These are phyloP conservation scores for Eueremaeus valkanovi DNA, from an alignment of 2,888 invertebrate genomes.

Conservation along the genomic window DNA sequence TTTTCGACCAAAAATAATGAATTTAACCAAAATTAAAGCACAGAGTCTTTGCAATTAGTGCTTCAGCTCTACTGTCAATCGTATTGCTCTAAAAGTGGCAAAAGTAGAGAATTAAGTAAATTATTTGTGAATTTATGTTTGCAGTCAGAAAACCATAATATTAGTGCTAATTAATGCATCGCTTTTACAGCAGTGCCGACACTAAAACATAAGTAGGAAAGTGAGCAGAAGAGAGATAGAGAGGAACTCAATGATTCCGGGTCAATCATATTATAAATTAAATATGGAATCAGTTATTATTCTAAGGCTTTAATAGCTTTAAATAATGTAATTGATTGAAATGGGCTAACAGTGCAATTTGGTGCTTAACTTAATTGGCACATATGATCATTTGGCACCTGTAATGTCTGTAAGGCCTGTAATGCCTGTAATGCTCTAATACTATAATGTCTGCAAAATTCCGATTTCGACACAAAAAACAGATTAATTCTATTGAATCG, in stretches of 20 bases:
- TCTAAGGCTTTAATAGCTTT: not conserved
- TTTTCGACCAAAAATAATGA: not conserved
- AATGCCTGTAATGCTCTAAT: not conserved
- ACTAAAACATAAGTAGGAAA: too few species aligned
- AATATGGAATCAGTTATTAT: too few species aligned
- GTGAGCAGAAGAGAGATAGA: too few species aligned
- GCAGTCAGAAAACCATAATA: too few species aligned
- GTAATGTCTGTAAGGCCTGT: not conserved
- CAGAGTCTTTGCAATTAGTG: not conserved
- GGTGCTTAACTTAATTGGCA: not conserved
- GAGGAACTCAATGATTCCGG: too few species aligned
- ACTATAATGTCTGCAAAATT: not conserved
- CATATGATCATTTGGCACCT: constrained; percentile 1
- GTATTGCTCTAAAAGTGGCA: not conserved
- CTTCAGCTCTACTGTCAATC: not conserved
- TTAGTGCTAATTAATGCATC: too few species aligned
- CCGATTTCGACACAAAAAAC: too few species aligned
- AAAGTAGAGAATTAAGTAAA: not conserved
- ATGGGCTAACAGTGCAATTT: not conserved
- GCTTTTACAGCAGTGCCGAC: too few species aligned
- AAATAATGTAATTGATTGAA: not conserved
- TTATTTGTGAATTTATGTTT: not conserved
- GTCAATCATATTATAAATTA: too few species aligned
- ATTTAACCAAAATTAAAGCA: not conserved
- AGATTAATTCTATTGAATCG: not conserved